These are phyloP conservation scores for Catalaphyllia jardinei DNA, from an alignment of 64 coral and sea anemone genomes.

Conservation along the genomic window DNA sequence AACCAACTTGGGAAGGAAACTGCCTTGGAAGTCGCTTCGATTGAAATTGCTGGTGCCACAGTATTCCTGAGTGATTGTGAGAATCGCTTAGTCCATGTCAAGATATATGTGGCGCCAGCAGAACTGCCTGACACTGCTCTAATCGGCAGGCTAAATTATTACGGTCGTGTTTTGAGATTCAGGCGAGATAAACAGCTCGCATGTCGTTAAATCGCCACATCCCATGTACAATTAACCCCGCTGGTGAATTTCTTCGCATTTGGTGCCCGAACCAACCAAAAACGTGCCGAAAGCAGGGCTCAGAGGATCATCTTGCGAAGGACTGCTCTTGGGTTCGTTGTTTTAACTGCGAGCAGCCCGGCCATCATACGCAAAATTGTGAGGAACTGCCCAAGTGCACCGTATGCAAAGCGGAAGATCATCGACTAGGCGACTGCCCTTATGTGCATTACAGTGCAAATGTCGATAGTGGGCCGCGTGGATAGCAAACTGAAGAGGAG, in stretches of 20 bases:
- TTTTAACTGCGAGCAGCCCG: background rate
- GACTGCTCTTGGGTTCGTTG: background rate
- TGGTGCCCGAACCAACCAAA: background rate
- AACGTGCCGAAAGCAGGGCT: background rate
- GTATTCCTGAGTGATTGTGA: background rate
- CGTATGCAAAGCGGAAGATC: background rate
- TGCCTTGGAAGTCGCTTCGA: fast-evolving
- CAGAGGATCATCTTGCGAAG: background rate
- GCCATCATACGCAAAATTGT: background rate
- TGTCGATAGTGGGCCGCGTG: background rate
- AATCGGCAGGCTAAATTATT: background rate
- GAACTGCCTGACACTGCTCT: background rate
- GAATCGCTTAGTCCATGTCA: fast-evolving
- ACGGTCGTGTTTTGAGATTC: background rate
- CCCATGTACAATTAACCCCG: background rate
- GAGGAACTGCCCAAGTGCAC: fast-evolving
- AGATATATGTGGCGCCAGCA: background rate
- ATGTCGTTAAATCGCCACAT: background rate
- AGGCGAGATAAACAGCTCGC: background rate
- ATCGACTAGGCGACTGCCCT: background rate
- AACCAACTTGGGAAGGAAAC: background rate
- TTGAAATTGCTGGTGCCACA: background rate
- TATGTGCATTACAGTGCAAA: background rate
- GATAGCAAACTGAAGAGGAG: background rate
- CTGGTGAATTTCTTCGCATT: background rate